Base-by-base conservation (phyloP, 2,888 invertebrate species). In the Drosophila ustulata region DNA sequence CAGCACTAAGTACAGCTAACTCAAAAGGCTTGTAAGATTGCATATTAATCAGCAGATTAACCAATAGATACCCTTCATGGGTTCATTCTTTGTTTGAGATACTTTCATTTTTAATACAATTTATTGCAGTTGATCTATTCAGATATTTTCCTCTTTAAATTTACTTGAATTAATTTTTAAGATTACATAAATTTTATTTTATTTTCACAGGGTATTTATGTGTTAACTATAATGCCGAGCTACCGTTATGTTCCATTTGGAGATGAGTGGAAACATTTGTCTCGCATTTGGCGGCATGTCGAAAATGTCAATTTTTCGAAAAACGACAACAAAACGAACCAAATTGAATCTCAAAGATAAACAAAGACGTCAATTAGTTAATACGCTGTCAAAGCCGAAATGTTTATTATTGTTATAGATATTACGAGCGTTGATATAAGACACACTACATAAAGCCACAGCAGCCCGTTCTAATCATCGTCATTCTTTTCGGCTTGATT, bases 311-410 rank as follows among this genome's bases (percentile, higher is more conserved):
- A 71, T 67, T 68, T 67, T 51, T 34, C 13, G 23, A 43, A 34
- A 34, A 34, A 71, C 61, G 69, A 68, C 39, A 59, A 51, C 45
- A 70, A 66, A 62, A 55, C 55, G 56, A 39, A 52, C 53, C 49
- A 53, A 46, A 47, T 37, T 37, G 37, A 49, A 28, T 63, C 30
- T 67, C 43, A 7, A 53, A 71, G 59, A 82, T 76, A 82, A 78
- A 87, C 66, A 82, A 69, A 69, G 65, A 88, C 86, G 88, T 85
- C 85, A 83, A 88, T 83, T 88, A 79, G 85, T 85, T 85, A 82
- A 88, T 82, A 84, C 68, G 78, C 57, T 75, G 71, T 78, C 51
- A 66, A 41, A 75, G 56, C 34, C 57, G 39, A 53, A 45, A 50
- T 39, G 37, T 25, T 45, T 50, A 55, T 34, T 46, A 23, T 56